These are phyloP conservation scores for Epinotia bilunana DNA, from an alignment of 2,888 invertebrate species.

Conservation along the genomic window DNA sequence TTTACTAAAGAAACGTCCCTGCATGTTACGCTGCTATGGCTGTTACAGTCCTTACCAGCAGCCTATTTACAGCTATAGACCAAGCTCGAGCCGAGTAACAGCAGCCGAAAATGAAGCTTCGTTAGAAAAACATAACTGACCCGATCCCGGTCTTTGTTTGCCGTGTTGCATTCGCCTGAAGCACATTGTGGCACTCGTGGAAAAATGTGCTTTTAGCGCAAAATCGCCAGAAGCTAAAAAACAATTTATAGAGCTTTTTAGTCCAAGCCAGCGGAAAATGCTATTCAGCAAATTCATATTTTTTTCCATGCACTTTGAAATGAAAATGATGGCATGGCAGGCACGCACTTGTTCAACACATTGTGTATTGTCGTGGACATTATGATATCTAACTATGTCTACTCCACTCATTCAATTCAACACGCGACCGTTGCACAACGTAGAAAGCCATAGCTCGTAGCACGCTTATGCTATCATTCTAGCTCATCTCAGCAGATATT, in stretches of 20 bases:
- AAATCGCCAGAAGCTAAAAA: background rate
- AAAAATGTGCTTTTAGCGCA: background rate
- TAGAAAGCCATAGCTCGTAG: too few relatives aligned
- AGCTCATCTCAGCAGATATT: too few relatives aligned
- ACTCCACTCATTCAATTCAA: too few relatives aligned
- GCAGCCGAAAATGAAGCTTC: background rate
- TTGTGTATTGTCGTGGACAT: too few relatives aligned
- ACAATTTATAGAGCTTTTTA: too few relatives aligned
- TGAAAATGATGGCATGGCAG: background rate
- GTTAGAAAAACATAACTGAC: background rate
- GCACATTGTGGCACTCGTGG: background rate
- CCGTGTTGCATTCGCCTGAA: background rate
- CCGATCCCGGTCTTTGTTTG: slow-evolving; percentile 1
- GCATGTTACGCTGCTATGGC: background rate
- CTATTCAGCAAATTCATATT: background rate
- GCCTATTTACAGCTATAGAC: background rate
- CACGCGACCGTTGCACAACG: too few relatives aligned
- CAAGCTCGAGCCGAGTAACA: background rate
- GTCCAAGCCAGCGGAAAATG: background rate
- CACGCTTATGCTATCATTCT: too few relatives aligned
- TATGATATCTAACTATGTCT: too few relatives aligned
- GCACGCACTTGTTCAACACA: too few relatives aligned
- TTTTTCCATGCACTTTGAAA: background rate
- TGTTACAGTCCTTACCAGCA: background rate
- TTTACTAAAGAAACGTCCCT: too few relatives aligned